A percentile compares a stretch with the other conserved stretches of the same genome.
Evolutionary conservation across 2,797 vertebrate genomes (phyloP).

Genomic region (Macrochelys suwanniensis): DNA sequence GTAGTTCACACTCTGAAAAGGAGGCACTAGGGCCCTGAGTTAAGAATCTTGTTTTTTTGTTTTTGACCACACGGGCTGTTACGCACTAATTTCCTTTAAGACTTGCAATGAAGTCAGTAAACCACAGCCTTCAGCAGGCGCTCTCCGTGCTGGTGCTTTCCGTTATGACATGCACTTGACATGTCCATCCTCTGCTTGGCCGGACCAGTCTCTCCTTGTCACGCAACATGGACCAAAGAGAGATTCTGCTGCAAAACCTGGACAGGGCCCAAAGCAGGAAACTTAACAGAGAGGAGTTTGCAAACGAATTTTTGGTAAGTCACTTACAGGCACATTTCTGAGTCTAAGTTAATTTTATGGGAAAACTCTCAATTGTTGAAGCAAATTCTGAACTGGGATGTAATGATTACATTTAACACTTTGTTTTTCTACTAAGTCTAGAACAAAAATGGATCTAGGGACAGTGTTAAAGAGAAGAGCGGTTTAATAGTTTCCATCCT

Average conservation of each 20-base stretch:
- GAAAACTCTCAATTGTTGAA: fast-evolving
- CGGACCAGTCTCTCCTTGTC: not conserved
- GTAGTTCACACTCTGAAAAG: not conserved
- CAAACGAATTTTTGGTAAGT: conserved; percentile 85
- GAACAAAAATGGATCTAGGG: not conserved
- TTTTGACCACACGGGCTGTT: conserved; percentile 88
- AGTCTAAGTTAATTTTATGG: not conserved
- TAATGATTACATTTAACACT: not conserved
- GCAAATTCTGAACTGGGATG: fast-evolving
- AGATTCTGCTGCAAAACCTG: conserved; percentile 87
- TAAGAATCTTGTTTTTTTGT: conserved; percentile 63
- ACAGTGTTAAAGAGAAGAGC: not conserved
- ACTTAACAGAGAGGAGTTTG: conserved; percentile 77
- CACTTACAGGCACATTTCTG: fast-evolving
- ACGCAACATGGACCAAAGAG: conserved; percentile 86
- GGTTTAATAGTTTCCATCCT: not conserved
- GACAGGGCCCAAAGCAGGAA: conserved; percentile 83
- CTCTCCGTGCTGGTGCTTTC: conserved; percentile 68
- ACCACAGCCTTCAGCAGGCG: conserved; percentile 78
- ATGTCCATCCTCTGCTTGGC: conserved; percentile 67
- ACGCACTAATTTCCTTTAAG: conserved; percentile 89
- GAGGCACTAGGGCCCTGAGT: conserved; percentile 84
- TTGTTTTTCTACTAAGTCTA: not conserved
- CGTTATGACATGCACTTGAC: conserved; percentile 68
- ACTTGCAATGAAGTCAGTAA: conserved; percentile 84